Conservation (phyloP, 2,888 invertebrate species). For the Heliconius ismenius region DNA sequence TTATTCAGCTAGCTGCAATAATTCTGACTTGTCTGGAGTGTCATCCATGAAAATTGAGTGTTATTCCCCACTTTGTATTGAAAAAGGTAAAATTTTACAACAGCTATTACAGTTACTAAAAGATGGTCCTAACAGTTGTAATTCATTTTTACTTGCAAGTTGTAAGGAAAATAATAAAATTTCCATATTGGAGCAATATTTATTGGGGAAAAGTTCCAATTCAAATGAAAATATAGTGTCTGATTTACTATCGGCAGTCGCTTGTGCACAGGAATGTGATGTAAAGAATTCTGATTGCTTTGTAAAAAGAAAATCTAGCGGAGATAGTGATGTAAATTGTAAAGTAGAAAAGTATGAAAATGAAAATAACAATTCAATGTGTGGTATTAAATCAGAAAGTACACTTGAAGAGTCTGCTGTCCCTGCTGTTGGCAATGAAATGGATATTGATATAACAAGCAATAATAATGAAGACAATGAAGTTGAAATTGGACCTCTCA, state of each 20-base stretch:
- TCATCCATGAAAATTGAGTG: slow-evolving; percentile 82
- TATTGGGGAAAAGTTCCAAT: slow-evolving; percentile 80
- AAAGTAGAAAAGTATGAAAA: slow-evolving; percentile 64
- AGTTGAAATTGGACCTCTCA: slow-evolving; percentile 76
- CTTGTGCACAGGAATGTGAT: slow-evolving; percentile 83
- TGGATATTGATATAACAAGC: slow-evolving; percentile 76
- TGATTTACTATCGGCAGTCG: slow-evolving; percentile 83
- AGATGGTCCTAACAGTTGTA: slow-evolving; percentile 81
- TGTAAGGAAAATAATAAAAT: slow-evolving; percentile 80
- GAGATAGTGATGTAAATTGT: slow-evolving; percentile 59
- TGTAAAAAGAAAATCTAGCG: slow-evolving; percentile 72
- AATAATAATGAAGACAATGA: slow-evolving; percentile 72
- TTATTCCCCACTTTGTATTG: slow-evolving; percentile 91
- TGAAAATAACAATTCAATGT: slow-evolving; percentile 50
- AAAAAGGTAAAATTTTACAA: slow-evolving; percentile 86
- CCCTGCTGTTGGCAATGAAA: slow-evolving; percentile 77
- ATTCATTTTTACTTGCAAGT: slow-evolving; percentile 66
- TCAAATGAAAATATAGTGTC: slow-evolving; percentile 82
- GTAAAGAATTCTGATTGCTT: slow-evolving; percentile 76
- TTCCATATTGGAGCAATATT: slow-evolving; percentile 87
- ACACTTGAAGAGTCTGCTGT: slow-evolving; percentile 79
- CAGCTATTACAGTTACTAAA: slow-evolving; percentile 84
- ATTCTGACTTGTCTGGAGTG: slow-evolving; percentile 77
- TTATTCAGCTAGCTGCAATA: slow-evolving; percentile 87
- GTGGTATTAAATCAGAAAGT: slow-evolving; percentile 76